Evolutionary conservation across 2,797 vertebrate species (phyloP).

Genomic region (Sarcoramphus papa): DNA sequence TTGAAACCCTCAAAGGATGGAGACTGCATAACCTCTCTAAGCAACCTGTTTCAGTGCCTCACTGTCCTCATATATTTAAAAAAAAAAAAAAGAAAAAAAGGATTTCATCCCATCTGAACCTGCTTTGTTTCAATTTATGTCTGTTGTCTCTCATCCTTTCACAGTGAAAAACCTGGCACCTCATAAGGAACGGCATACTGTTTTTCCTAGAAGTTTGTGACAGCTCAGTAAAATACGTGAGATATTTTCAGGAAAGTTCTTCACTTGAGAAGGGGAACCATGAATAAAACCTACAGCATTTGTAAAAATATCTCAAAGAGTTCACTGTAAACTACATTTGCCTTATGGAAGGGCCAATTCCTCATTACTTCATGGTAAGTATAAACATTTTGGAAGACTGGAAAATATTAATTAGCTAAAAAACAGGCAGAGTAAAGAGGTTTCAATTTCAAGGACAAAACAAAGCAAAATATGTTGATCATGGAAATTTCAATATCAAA

Average conservation of each 20-base stretch:
- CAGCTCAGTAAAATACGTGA: not conserved
- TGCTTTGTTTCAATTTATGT: not conserved
- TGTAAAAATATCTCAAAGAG: not conserved
- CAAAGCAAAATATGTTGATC: not conserved
- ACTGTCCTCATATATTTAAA: not conserved
- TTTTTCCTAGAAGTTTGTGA: not conserved
- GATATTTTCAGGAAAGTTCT: not conserved
- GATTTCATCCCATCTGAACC: not conserved
- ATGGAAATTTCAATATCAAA: not conserved
- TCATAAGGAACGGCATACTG: not conserved
- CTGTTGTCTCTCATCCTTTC: not conserved
- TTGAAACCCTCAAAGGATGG: not conserved
- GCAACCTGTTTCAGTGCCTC: not conserved
- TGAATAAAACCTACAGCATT: not conserved
- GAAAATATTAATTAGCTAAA: slow-evolving; percentile 8
- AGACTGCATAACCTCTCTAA: not conserved
- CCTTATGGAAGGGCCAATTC: not conserved
- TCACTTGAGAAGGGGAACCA: not conserved
- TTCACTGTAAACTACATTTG: not conserved
- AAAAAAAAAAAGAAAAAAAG: not conserved
- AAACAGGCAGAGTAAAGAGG: not conserved
- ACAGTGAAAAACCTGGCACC: not conserved
- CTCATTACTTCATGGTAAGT: not conserved
- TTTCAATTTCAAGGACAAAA: not conserved
- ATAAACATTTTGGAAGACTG: not conserved